phyloP scores from a whole-genome alignment of 2,888 invertebrate genomes.

The Lithodes maja region DNA sequence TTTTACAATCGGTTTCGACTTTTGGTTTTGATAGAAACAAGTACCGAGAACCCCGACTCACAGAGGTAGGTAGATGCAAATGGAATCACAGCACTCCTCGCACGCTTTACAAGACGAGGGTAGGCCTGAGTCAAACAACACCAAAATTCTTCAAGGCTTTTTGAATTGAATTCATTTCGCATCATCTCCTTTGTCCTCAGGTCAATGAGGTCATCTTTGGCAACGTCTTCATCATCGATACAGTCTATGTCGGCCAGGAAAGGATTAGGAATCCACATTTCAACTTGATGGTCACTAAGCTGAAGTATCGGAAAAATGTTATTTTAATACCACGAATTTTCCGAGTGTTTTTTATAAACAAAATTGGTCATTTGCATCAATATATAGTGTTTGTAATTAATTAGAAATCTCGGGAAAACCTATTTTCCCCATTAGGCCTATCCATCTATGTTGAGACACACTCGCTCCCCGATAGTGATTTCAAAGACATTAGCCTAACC shows the following conservation, averaged over 20 bases:
- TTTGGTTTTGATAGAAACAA: slow-evolving; percentile 39
- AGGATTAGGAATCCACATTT: slow-evolving; percentile 34
- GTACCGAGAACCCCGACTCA: slow-evolving; percentile 31
- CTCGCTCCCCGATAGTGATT: too few species aligned
- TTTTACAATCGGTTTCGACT: slow-evolving; percentile 26
- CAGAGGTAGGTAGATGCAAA: too few species aligned
- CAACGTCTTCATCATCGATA: slow-evolving; percentile 30
- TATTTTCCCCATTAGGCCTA: too few species aligned
- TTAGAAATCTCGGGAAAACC: too few species aligned
- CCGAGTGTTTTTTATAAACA: too few species aligned
- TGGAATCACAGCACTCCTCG: slow-evolving; percentile 28
- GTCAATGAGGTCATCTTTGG: slow-evolving; percentile 8
- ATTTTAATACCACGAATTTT: too few species aligned
- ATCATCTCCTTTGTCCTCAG: slow-evolving; percentile 29
- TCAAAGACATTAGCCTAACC: too few species aligned
- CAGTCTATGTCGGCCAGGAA: slow-evolving; percentile 33
- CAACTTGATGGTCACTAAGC: slow-evolving; percentile 10
- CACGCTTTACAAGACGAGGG: slow-evolving; percentile 47
- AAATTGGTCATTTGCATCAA: too few species aligned
- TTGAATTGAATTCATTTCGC: slow-evolving; percentile 29
- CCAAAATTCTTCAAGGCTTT: slow-evolving; percentile 42
- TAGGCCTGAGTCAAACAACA: slow-evolving; percentile 37
- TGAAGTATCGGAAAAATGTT: too few species aligned
- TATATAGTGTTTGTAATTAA: too few species aligned
- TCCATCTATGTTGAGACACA: too few species aligned